Conservation (phyloP, 2,888 invertebrate species). For the Rhingia rostrata region DNA sequence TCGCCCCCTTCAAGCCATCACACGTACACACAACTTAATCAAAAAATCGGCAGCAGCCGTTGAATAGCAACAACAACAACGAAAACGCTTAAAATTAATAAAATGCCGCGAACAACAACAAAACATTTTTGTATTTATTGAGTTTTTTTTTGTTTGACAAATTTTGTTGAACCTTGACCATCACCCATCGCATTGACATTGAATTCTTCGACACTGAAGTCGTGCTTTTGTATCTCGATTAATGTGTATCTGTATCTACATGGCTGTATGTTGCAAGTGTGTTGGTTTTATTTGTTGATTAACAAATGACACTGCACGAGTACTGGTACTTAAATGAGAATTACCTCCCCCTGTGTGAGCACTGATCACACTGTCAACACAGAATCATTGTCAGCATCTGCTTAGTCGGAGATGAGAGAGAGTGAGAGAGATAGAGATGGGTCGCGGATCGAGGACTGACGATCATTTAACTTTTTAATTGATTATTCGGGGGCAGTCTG, state of each 20-base stretch:
- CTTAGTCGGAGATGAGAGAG: neutral
- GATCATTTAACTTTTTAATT: slow-evolving; percentile 58
- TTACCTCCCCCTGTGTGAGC: neutral
- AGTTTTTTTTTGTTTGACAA: slow-evolving; percentile 43
- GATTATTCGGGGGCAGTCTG: slow-evolving; percentile 48
- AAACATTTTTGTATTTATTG: slow-evolving; percentile 41
- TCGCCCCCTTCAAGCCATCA: slow-evolving; percentile 1
- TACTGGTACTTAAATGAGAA: slow-evolving; percentile 45
- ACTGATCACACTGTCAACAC: slow-evolving; percentile 40
- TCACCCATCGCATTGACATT: slow-evolving; percentile 70
- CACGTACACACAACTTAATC: slow-evolving; percentile 11
- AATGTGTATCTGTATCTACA: neutral
- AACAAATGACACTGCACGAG: neutral
- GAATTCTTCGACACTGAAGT: slow-evolving; percentile 49
- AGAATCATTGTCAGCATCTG: slow-evolving; percentile 27
- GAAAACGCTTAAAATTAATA: slow-evolving; percentile 10
- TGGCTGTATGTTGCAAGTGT: neutral
- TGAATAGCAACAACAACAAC: slow-evolving; percentile 28
- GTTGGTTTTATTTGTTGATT: slow-evolving; percentile 18
- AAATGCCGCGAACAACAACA: slow-evolving; percentile 2
- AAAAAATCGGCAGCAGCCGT: slow-evolving; percentile 36
- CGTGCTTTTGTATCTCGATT: slow-evolving; percentile 4
- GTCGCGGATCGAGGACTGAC: neutral
- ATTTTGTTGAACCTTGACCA: slow-evolving; percentile 70
- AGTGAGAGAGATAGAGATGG: too few species aligned